A percentile compares a stretch with the other conserved stretches of the same genome.
These are phyloP conservation scores for Pogonomyrmex californicus DNA, from an alignment of 1,140 invertebrate genomes.

Conservation along the genomic window DNA sequence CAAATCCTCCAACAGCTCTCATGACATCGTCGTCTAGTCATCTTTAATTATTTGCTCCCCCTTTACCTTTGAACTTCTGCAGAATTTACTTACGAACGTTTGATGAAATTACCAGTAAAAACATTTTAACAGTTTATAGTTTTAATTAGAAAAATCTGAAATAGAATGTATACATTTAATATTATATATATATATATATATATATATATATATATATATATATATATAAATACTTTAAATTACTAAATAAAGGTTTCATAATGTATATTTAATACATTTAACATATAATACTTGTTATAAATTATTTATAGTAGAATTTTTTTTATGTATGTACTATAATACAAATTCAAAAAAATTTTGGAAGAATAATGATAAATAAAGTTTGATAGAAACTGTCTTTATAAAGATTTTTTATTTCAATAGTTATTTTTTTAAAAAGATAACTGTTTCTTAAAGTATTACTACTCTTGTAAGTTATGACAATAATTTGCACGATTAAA, in stretches of 20 bases:
- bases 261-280: too few relatives aligned
- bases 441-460: too few relatives aligned
- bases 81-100: constrained; percentile 8
- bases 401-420: too few relatives aligned
- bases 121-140: neutral
- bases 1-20: constrained; percentile 30
- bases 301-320: neutral
- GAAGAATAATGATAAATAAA: neutral
- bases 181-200: too few relatives aligned
- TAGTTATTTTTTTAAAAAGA: too few relatives aligned
- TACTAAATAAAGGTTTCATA: neutral
- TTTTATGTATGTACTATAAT: neutral
- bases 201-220: too few relatives aligned
- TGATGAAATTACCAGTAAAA: neutral
- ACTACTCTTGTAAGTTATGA: neutral
- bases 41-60: constrained; percentile 42
- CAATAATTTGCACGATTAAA: neutral
- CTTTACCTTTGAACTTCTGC: neutral
- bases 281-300: neutral
- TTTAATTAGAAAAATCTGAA: neutral
- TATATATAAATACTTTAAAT: neutral
- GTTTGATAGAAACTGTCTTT: too few relatives aligned
- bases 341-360: neutral
- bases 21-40: constrained; percentile 15
- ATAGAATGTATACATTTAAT: neutral